Conservation (phyloP, 2,888 invertebrate genomes). For the Parnassius orleans region DNA sequence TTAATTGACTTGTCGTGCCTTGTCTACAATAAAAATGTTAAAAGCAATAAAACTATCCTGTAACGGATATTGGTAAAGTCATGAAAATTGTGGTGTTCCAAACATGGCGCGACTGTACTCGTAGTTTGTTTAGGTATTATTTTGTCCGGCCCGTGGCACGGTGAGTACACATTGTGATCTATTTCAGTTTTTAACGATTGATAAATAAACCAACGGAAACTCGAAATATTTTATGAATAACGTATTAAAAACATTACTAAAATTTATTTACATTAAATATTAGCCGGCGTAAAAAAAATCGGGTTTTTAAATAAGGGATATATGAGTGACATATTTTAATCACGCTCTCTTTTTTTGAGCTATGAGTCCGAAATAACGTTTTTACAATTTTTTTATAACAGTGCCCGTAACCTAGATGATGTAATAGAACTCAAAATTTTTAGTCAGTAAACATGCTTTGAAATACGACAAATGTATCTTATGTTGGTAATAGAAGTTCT, state of each 20-base stretch:
- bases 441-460: no score
- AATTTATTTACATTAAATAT: not conserved
- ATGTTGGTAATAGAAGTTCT: no score
- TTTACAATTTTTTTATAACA: no score
- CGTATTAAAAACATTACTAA: conserved; percentile 11
- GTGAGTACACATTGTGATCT: conserved; percentile 32
- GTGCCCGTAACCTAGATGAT: no score
- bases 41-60: conserved; percentile 33
- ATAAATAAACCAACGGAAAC: conserved; percentile 46
- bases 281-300: no score
- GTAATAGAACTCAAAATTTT: no score
- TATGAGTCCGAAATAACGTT: no score
- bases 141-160: conserved; percentile 25
- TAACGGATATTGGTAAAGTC: conserved; percentile 44
- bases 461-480: no score
- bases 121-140: conserved; percentile 33
- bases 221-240: conserved; percentile 44
- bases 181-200: conserved; percentile 64
- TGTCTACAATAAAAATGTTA: conserved; percentile 26
- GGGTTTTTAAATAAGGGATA: no score
- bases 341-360: no score
- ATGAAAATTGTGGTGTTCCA: conserved; percentile 37
- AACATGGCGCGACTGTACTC: conserved; percentile 32
- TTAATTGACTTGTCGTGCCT: conserved; percentile 25
- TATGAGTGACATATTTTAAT: no score